A percentile compares a stretch with the other conserved stretches of the same genome.
Evolutionary conservation across 2,113 vertebrate genomes (phyloP).

Genomic region (Etheostoma spectabile): DNA sequence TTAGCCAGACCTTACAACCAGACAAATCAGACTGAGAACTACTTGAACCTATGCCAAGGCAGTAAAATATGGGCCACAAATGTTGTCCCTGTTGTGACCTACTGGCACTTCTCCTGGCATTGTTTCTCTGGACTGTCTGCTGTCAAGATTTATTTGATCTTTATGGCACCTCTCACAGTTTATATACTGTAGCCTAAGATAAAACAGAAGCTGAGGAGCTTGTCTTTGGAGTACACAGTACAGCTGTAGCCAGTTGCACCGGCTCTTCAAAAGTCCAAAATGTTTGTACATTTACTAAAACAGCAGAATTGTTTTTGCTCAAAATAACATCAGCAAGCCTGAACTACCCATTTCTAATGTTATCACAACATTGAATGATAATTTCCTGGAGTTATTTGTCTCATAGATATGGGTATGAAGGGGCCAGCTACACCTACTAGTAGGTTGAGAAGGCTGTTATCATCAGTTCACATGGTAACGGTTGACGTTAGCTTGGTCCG

Average conservation of each 20-base stretch:
- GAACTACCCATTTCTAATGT: no score
- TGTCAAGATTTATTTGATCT: slow-evolving; percentile 75
- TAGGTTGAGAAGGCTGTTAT: no score
- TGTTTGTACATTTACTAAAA: not conserved
- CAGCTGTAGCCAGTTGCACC: not conserved
- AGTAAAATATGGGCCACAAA: slow-evolving; percentile 76
- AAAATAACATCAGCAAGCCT: not conserved
- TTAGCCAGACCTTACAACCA: slow-evolving; percentile 57
- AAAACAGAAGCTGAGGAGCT: slow-evolving; percentile 49
- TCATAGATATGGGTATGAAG: no score
- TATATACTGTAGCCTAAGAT: slow-evolving; percentile 65
- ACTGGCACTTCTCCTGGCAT: slow-evolving; percentile 65
- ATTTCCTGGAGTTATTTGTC: no score
- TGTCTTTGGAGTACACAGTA: not conserved
- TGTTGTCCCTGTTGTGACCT: slow-evolving; percentile 71
- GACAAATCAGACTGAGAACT: slow-evolving; percentile 58
- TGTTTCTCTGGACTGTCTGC: slow-evolving; percentile 67
- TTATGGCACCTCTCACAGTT: slow-evolving; percentile 67
- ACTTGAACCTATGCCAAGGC: slow-evolving; percentile 67
- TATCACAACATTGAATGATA: no score
- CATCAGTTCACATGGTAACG: no score
- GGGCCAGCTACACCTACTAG: no score
- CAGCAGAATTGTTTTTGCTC: not conserved
- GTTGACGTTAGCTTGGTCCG: no score
- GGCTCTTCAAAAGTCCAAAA: not conserved